phyloP scores from a whole-genome alignment of 2,797 vertebrate genomes.

The Silurus aristotelis region DNA sequence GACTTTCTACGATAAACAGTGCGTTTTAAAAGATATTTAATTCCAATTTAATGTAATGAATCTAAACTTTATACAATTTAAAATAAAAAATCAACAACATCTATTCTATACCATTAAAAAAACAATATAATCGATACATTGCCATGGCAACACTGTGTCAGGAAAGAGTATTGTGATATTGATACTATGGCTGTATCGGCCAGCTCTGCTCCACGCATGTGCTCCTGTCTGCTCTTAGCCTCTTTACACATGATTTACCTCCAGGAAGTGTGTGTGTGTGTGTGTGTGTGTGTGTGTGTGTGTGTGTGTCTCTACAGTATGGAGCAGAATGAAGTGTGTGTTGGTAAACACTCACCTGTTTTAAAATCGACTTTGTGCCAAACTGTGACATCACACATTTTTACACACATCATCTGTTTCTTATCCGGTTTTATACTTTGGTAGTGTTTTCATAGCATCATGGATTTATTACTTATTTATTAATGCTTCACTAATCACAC shows the following conservation, averaged over 20 bases:
- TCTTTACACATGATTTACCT: neutral
- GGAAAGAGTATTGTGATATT: too few species aligned
- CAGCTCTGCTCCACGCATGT: neutral
- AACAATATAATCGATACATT: too few species aligned
- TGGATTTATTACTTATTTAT: neutral
- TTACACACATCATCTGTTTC: conserved; percentile 2
- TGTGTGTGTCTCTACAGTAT: neutral
- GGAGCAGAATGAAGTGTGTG: neutral
- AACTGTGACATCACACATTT: conserved; percentile 42
- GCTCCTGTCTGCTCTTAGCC: neutral
- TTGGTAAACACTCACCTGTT: neutral
- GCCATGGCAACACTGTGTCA: too few species aligned
- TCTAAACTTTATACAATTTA: too few species aligned
- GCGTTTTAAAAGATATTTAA: too few species aligned
- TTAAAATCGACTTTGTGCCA: conserved; percentile 32
- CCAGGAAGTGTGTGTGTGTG: neutral
- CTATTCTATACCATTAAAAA: too few species aligned
- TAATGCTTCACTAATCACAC: neutral
- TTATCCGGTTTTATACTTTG: conserved; percentile 23
- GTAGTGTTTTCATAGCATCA: conserved; percentile 14
- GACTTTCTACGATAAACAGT: too few species aligned
- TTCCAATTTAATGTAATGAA: too few species aligned
- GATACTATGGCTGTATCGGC: too few species aligned
- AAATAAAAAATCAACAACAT: too few species aligned
- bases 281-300: too few species aligned